These are phyloP conservation scores for Centruroides sculpturatus DNA, from an alignment of 1,140 invertebrate genomes.

Conservation along the genomic window DNA sequence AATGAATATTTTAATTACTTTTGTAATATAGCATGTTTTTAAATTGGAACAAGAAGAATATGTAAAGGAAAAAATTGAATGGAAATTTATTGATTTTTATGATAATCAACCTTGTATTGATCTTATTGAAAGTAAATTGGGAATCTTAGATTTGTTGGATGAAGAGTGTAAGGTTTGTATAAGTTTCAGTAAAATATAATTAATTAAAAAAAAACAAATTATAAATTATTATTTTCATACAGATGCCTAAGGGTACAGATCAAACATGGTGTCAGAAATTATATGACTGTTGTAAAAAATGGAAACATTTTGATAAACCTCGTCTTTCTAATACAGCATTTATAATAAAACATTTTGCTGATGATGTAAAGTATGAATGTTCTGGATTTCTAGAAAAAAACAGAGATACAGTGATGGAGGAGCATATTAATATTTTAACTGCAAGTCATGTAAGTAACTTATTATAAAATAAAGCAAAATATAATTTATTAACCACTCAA, in stretches of 20 bases:
- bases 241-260: constrained; percentile 86
- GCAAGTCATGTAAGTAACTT: constrained; percentile 31
- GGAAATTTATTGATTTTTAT: constrained; percentile 98
- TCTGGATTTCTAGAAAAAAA: constrained; percentile 94
- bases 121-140: constrained; percentile 88
- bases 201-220: background rate
- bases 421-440: constrained; percentile 59
- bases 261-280: constrained; percentile 84
- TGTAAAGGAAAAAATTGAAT: constrained; percentile 88
- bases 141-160: constrained; percentile 87
- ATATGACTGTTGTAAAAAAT: constrained; percentile 55
- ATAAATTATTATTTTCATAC: constrained; percentile 1
- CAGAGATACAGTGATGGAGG: constrained; percentile 87
- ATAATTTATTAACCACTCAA: too few relatives aligned
- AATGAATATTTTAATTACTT: background rate
- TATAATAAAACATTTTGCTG: constrained; percentile 78
- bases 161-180: constrained; percentile 78
- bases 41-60: constrained; percentile 98
- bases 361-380: constrained; percentile 81
- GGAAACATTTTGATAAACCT: constrained; percentile 80
- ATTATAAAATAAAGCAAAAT: too few relatives aligned
- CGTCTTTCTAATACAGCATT: constrained; percentile 73
- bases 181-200: constrained; percentile 1
- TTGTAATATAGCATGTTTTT: constrained; percentile 67
- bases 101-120: constrained; percentile 99